A percentile compares a stretch with the other conserved stretches of the same genome.
Conservation (phyloP, 2,888 invertebrate genomes). For the Augochlorella aurata region DNA sequence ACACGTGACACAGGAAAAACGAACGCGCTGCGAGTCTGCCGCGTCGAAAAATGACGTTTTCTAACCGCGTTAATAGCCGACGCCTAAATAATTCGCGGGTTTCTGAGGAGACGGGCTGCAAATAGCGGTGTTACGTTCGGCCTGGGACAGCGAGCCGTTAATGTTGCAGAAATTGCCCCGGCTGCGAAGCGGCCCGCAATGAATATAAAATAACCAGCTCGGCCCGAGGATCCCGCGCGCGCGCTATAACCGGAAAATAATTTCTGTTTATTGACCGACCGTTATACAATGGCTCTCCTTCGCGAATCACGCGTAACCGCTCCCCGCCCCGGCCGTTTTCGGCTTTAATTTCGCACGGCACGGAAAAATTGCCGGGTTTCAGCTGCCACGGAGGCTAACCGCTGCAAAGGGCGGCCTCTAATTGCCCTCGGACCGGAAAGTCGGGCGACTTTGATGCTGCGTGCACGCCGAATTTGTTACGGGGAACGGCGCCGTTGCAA, state of each 20-base stretch:
- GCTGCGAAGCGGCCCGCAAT: background rate
- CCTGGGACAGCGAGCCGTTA: constrained; percentile 2
- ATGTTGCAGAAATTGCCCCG: background rate
- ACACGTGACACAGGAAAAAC: too few species aligned
- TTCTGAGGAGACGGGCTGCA: background rate
- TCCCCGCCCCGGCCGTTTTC: background rate
- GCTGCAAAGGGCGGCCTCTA: constrained; percentile 22
- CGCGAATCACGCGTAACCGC: constrained; percentile 8
- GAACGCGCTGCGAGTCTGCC: too few species aligned
- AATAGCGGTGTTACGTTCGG: background rate
- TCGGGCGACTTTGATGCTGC: constrained; percentile 20
- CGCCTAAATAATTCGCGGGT: constrained; percentile 3
- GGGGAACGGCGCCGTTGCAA: background rate
- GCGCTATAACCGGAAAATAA: constrained; percentile 18
- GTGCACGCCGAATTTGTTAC: constrained; percentile 8
- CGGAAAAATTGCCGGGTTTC: constrained; percentile 33
- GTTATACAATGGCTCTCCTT: constrained; percentile 15
- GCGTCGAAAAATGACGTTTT: background rate
- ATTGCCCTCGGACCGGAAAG: constrained; percentile 23
- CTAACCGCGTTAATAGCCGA: background rate
- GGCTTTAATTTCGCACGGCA: constrained; percentile 21
- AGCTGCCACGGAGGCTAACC: background rate
- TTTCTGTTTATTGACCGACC: constrained; percentile 25
- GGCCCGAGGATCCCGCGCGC: constrained; percentile 3
- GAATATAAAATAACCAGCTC: constrained; percentile 19